Evolutionary conservation across 2,797 vertebrate genomes (phyloP), one percentile per base, ranked within the genome.

Genomic region (Lacerta viridis): DNA sequence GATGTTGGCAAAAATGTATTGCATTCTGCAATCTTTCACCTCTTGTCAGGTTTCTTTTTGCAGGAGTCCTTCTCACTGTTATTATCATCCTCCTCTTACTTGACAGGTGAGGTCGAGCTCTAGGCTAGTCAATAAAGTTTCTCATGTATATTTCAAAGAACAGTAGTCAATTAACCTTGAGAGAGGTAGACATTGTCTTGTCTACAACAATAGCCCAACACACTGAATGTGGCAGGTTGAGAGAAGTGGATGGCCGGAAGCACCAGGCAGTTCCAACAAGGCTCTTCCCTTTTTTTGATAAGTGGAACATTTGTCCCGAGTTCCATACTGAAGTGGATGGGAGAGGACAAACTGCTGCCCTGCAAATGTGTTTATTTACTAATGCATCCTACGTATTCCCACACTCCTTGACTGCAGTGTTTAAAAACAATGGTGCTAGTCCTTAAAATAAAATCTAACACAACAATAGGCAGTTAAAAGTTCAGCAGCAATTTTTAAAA

Each of bases 161-260:
- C 92, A 94, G 93, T 91, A 95, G 95, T 95, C 95, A 96, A 95
- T 96, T 95, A 96, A 96, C 96, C 95, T 96, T 95, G 95, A 92
- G 91, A 93, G 92, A 93, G 94, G 86, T 95, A 94, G 92, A 90
- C 5, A 0, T 93, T 93, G 92, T 91, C 89, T 89, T 94, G 93
- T 94, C 94, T 91, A 80, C 92, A 89, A 74, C 92, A 94, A 88
- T 93, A 93, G 94, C 75, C 90, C 2, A 72, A 74, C 64, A 66
- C 0, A 1, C 80, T 92, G 93, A 92, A 92, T 82, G 92, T 80
- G 90, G 83, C 78, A 81, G 77, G 61, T 66, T 25, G 71, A 80
- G 41, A 13, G 9, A 3, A 17, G 61, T 20, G 43, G 71, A 69
- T 81, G 61, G 59, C 27, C 29, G 36, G 74, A 77, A 76, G 36